Evolutionary conservation across 2,888 invertebrate species (phyloP).

Genomic region (Ctena decussata): DNA sequence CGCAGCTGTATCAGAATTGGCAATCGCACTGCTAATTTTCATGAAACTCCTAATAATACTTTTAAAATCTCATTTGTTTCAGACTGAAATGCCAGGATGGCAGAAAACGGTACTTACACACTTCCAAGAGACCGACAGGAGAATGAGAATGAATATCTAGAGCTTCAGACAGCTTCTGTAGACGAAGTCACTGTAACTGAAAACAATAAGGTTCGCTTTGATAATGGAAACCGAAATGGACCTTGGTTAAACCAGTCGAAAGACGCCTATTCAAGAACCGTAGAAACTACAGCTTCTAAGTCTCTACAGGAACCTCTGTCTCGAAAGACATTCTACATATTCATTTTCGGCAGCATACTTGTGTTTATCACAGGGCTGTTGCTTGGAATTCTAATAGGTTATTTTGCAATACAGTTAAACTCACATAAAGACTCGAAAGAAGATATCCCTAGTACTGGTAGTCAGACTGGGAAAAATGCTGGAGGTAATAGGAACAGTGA

Average conservation of each 20-base stretch:
- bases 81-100: neutral
- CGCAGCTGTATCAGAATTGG: too few relatives aligned
- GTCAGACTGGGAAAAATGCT: neutral
- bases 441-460: neutral
- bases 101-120: neutral
- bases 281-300: neutral
- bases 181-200: neutral
- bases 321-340: neutral
- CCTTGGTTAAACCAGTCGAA: neutral
- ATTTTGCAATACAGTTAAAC: slow-evolving; percentile 29
- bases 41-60: too few relatives aligned
- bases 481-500: too few relatives aligned
- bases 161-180: neutral
- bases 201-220: neutral
- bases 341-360: neutral
- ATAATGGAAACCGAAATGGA: neutral
- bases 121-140: neutral
- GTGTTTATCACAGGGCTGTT: slow-evolving; percentile 45
- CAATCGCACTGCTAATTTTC: too few relatives aligned
- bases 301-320: neutral
- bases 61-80: neutral
- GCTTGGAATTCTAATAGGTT: slow-evolving; percentile 53
- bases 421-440: neutral
- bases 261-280: neutral
- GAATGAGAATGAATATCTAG: neutral